Evolutionary conservation across 1,140 invertebrate species (phyloP).

Genomic region (Eupeodes corollae): DNA sequence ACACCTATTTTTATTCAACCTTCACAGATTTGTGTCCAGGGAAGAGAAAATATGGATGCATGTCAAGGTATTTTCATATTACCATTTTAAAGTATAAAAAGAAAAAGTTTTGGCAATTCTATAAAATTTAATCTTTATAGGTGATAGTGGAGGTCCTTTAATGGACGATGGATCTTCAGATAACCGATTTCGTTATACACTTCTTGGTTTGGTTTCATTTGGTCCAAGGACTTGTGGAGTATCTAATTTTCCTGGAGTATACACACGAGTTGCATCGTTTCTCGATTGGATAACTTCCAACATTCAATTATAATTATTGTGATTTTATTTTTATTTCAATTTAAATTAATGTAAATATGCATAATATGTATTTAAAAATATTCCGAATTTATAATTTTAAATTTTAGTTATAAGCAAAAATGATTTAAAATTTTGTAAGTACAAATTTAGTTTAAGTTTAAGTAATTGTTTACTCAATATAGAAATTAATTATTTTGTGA

Average conservation of each 20-base stretch:
- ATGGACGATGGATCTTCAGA: slow-evolving; percentile 41
- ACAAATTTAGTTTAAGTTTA: no score
- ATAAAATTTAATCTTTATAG: slow-evolving; percentile 37
- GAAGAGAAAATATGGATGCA: slow-evolving; percentile 35
- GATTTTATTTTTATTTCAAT: neutral
- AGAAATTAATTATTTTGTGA: no score
- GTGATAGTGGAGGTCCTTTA: slow-evolving; percentile 57
- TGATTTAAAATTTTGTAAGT: no score
- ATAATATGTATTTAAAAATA: neutral
- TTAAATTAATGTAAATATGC: neutral
- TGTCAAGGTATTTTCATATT: slow-evolving; percentile 26
- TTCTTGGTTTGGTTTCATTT: slow-evolving; percentile 57
- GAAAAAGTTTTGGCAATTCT: neutral
- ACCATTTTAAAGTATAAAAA: neutral
- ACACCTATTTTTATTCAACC: slow-evolving; percentile 34
- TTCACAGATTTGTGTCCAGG: slow-evolving; percentile 42
- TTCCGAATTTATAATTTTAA: no score
- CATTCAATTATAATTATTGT: neutral
- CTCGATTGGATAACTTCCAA: slow-evolving; percentile 39
- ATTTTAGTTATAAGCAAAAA: neutral
- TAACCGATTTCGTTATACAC: slow-evolving; percentile 32
- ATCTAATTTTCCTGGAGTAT: slow-evolving; percentile 41
- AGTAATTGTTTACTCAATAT: no score
- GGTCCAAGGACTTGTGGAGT: slow-evolving; percentile 46
- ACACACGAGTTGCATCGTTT: slow-evolving; percentile 43